phyloP scores from a whole-genome alignment of 2,797 vertebrate species.

The Graptemys geographica region DNA sequence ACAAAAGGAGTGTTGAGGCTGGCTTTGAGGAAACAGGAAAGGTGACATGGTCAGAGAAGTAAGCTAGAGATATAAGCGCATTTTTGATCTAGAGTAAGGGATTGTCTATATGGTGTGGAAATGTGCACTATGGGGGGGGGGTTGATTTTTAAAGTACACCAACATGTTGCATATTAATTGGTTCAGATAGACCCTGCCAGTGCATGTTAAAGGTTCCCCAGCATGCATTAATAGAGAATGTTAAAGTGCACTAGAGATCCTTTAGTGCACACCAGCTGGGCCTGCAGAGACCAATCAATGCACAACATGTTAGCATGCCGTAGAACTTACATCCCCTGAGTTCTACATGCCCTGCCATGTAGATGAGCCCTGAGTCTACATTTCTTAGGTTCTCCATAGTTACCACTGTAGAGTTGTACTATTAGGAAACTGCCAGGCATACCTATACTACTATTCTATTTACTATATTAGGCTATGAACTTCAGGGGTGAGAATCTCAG shows the following conservation, averaged over 20 bases:
- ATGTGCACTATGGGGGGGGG: no score
- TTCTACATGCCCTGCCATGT: no score
- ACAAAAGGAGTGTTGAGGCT: neutral
- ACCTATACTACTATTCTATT: neutral
- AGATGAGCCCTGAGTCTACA: neutral
- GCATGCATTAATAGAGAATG: no score
- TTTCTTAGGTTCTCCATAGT: neutral
- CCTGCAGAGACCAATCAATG: neutral
- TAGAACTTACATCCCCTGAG: neutral
- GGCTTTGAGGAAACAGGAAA: neutral
- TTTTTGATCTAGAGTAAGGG: neutral
- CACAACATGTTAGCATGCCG: neutral
- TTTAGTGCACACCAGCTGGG: no score
- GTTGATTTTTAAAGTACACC: no score
- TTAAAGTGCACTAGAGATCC: no score
- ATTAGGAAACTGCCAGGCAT: neutral
- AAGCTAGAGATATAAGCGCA: neutral
- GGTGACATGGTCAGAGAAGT: neutral
- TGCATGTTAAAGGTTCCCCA: no score
- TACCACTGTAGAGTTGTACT: neutral
- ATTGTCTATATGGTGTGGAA: no score
- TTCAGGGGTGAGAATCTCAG: no score
- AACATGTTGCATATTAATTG: no score
- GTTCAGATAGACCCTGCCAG: no score
- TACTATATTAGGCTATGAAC: neutral